Evolutionary conservation across 2,797 vertebrate species (phyloP), one percentile per base, ranked within the genome.

Genomic region (Danio aesculapii): DNA sequence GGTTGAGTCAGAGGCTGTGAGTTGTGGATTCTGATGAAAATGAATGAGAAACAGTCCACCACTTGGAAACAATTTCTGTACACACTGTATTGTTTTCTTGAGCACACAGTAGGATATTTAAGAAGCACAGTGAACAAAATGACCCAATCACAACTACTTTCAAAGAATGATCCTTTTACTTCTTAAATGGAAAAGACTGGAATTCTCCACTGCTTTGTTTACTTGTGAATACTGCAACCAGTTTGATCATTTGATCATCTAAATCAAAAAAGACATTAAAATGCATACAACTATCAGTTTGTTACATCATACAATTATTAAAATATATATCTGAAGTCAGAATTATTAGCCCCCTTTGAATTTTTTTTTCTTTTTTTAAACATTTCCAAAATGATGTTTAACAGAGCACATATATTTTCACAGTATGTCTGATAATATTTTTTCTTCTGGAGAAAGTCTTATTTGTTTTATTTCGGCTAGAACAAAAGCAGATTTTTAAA

Each of bases 1-100:
- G 73, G 69, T 75, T 75, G 83, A 89, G 83, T 88, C 82, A 87
- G 58, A 69, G 82, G 73, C 19, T 77, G 83, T 71, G 61, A 55
- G 67, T 57, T 73, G 50, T 79, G 46, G 64, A 10, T 66, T 81
- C 43, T 64, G 44, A 19, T 58, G 43, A 74, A 71, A 66, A 74
- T 67, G 43, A 74, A 66, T 66, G 70, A 67, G 17, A 74, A 74
- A 74, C 16, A 4, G 46, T 53, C 17, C 17, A 58, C 50, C 41
- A 73, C 69, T 55, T 47, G 39, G 41, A 72, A 69, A 55, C 14
- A 1, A 63, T 44, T 53, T 62, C 13, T 52, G 44, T 39, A 61
- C 49, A 49, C 53, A 49, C 39, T 39, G 17, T 57, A 67, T 81
- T 74, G 61, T 49, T 30, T 69, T 53, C 8, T 53, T 63, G 68